Percentiles rank a stretch among this genome's conserved stretches.
phyloP scores from a whole-genome alignment of 1,140 invertebrate species.

The Cylas formicarius region DNA sequence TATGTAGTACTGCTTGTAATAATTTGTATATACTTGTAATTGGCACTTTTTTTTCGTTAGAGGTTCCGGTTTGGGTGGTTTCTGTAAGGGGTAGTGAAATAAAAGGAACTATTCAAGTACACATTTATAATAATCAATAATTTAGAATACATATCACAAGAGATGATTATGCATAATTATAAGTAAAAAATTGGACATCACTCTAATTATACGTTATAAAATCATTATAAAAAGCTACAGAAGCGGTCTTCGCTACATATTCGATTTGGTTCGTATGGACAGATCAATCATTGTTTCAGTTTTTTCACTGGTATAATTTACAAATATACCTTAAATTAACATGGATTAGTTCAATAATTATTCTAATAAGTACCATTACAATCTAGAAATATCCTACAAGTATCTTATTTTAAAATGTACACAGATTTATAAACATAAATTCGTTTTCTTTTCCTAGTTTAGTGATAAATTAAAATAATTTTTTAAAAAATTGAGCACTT shows the following conservation, averaged over 20 bases:
- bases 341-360: conserved; percentile 12
- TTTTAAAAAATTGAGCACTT: conserved; percentile 3
- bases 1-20: no score
- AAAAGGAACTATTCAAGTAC: no score
- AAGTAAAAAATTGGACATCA: conserved; percentile 34
- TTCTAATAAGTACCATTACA: conserved; percentile 1
- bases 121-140: conserved; percentile 18
- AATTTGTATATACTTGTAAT: no score
- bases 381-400: conserved; percentile 7
- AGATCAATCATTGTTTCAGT: conserved; percentile 26
- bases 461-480: conserved; percentile 3
- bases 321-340: conserved; percentile 13
- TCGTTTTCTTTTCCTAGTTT: background rate
- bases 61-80: no score
- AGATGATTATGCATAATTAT: conserved; percentile 36
- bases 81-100: no score
- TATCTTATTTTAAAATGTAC: conserved; percentile 10
- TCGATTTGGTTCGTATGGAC: conserved; percentile 26
- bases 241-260: conserved; percentile 8
- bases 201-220: conserved; percentile 27
- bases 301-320: conserved; percentile 14
- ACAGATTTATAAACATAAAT: background rate
- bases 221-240: conserved; percentile 39
- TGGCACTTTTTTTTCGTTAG: no score
- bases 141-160: conserved; percentile 41